Conservation (phyloP, 1,140 invertebrate genomes). For the Drosophila virilis region DNA sequence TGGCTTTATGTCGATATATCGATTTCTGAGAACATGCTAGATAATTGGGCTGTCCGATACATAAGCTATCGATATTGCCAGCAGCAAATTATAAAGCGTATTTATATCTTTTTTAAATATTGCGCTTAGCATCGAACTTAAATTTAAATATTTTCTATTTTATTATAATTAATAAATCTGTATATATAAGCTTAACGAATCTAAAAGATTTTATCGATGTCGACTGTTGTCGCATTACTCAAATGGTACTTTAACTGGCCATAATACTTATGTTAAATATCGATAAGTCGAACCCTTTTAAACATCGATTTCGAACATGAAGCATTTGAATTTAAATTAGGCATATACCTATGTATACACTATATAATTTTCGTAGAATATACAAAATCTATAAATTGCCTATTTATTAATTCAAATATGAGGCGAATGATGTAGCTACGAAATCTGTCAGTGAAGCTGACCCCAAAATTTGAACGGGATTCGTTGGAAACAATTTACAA, state of each 20-base stretch:
- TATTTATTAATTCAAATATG: too few species aligned
- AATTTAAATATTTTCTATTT: background rate
- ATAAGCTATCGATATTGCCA: conserved; percentile 12
- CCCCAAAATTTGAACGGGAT: too few species aligned
- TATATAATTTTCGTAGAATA: too few species aligned
- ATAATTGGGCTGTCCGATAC: background rate
- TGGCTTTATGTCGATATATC: background rate
- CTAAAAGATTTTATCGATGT: background rate
- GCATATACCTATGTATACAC: too few species aligned
- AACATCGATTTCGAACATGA: background rate
- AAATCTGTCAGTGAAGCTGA: too few species aligned
- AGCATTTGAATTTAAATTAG: background rate
- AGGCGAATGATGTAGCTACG: too few species aligned
- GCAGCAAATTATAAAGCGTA: background rate
- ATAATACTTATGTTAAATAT: background rate
- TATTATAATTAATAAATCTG: background rate
- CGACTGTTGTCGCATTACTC: background rate
- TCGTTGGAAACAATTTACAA: too few species aligned
- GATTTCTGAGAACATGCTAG: background rate
- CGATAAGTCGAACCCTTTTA: background rate
- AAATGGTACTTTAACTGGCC: background rate
- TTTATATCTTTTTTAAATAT: background rate
- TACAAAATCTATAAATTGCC: too few species aligned
- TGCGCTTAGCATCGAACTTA: background rate
- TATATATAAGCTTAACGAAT: background rate